Base-by-base conservation (phyloP, 2,797 vertebrate species). In the Acropternis orthonyx region DNA sequence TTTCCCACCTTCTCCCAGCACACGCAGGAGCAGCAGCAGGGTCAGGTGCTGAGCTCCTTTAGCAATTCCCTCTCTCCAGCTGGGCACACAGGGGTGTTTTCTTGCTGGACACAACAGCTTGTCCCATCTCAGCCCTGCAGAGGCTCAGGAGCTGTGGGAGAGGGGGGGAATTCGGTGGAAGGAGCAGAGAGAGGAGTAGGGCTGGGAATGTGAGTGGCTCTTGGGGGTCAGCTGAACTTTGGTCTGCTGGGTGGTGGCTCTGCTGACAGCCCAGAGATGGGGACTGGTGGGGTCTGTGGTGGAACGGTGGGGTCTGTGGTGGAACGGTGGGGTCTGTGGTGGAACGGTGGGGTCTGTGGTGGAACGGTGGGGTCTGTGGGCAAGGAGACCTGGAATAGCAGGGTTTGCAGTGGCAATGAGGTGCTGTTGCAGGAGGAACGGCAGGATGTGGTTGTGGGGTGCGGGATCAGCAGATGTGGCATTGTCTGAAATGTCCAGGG, bases 51-150 rank as follows among this genome's bases (percentile, higher is more conserved):
- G 59, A 76, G 87, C 24, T 27, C 5, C 43, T 88, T 88, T 65
- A 71, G 65, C 72, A 41, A 71, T 96, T 71, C 85, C 59, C 72
- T 43, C 51, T 73, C 58, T 71, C 92, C 79, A 28, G 81, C 71
- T 48, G 37, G 6, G 66, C 26, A 75, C 59, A 37, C 0, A 0
- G 86, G 12, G 77, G 59, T 52, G 55, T 79, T 76, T 16, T 63
- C 34, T 24, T 89, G 22, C 63, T 44, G 16, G 26, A 5, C 10
- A 2, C 4, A 17, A 16, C 78, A 56, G 63, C 62, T 69, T 66
- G 78, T 41, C 46, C 73, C 65, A 34, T 39, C 48, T 61, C 65
- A 24, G 66, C 44, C 44, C 44, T 46, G 44, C 44, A 78, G 36
- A 81, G 46, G n/a, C n/a, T n/a, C 37, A 12, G 37, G 37, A 37